Base-by-base conservation (phyloP, 1,140 invertebrate species). In the Platyscapa corneri region DNA sequence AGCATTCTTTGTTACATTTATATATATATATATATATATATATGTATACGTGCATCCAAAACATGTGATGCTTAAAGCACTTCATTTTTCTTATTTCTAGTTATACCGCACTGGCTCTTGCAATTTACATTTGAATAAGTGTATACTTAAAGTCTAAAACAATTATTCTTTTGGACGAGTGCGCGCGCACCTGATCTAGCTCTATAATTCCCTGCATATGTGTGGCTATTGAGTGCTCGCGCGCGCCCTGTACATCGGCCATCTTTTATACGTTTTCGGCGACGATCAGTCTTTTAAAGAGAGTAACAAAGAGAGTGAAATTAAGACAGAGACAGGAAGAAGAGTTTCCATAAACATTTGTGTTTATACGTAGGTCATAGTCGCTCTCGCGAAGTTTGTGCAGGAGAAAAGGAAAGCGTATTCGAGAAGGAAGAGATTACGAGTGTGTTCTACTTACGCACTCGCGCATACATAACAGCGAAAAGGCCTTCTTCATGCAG, bases 401-500 rank as follows among this genome's bases (percentile, higher is more conserved):
- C 37, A 74, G 20, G 27, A 74, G 37, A 37, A 42, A 39, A 74
- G 8, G 8, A 10, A 70, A 42, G 0, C 3, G 37, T 10, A 27
- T 42, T n/a, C 23, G 37, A 8, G 14, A 14, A 74, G 37, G 14
- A 42, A 74, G 37, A n/a, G 70, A 74, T 3, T 34, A 16, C 67
- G 20, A 32, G n/a, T 8, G 32, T n/a, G n/a, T n/a, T n/a, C n/a
- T n/a, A n/a, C n/a, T n/a, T n/a, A n/a, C 64, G 12, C 64, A 67
- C 64, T 67, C 12, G 23, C 64, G 0, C 30, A 67, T 30, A 67
- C 67, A 30, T 10, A 37, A 27, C 72, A 32, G 56, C 74, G 75
- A 27, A 72, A 83, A 75, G 70, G 53, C 53, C 82, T 83, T 30
- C 82, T 83, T 83, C 82, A 83, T 83, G 82, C 34, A 53, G 82